Percentiles rank a stretch among this genome's conserved stretches.
Conservation (phyloP, 2,888 invertebrate genomes). For the Athalia rosae region DNA sequence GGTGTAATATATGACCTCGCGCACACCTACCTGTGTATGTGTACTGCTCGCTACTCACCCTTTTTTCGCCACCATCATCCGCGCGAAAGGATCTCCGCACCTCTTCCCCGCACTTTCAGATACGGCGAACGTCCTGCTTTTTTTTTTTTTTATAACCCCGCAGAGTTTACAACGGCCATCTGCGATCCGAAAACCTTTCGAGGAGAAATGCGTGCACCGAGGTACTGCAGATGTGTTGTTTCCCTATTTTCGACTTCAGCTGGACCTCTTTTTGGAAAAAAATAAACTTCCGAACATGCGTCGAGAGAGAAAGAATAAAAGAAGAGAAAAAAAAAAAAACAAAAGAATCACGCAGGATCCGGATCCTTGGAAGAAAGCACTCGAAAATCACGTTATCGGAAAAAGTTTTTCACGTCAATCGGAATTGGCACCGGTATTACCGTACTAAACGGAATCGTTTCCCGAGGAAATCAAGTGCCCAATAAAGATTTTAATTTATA, state of each 20-base stretch:
- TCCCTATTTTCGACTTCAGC: neutral
- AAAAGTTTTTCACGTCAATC: too few relatives aligned
- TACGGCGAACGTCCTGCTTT: neutral
- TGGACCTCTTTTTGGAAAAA: too few relatives aligned
- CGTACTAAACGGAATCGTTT: neutral
- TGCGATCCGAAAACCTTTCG: slow-evolving; percentile 2
- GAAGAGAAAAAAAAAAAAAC: neutral
- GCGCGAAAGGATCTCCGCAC: neutral
- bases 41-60: too few relatives aligned
- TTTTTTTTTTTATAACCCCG: slow-evolving; percentile 33
- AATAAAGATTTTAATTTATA: slow-evolving; percentile 29
- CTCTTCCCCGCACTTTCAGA: slow-evolving; percentile 38
- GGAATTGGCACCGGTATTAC: neutral
- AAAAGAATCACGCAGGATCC: neutral
- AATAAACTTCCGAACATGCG: too few relatives aligned
- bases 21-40: too few relatives aligned
- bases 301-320: neutral
- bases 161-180: slow-evolving; percentile 32
- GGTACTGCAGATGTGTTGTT: neutral
- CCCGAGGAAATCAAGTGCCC: slow-evolving; percentile 5
- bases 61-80: too few relatives aligned
- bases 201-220: neutral
- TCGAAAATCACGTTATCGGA: too few relatives aligned
- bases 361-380: too few relatives aligned
- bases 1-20: neutral